Evolutionary conservation across 2,888 invertebrate species (phyloP).

Genomic region (Tridacna gigas): DNA sequence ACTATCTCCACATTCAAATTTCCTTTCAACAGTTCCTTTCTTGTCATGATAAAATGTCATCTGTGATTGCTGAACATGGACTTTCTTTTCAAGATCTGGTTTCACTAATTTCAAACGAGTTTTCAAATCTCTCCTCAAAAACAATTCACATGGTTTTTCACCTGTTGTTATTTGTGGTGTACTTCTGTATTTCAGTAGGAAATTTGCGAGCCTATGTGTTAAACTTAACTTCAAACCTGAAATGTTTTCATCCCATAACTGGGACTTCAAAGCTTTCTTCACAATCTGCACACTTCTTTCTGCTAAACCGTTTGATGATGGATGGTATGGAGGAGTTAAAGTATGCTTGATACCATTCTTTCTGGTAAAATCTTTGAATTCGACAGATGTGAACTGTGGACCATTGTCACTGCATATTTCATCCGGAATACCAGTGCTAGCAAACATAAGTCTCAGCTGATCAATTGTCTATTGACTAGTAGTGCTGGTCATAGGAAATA

Average conservation of each 20-base stretch:
- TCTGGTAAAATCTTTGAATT: conserved; percentile 51
- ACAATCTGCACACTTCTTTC: neutral
- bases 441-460: conserved; percentile 35
- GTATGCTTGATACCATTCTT: conserved; percentile 55
- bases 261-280: neutral
- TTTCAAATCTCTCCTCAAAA: conserved; percentile 39
- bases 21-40: neutral
- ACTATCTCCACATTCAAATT: conserved; percentile 10
- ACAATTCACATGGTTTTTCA: too few relatives aligned
- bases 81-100: conserved; percentile 9
- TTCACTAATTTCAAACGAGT: conserved; percentile 26
- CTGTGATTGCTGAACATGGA: conserved; percentile 5
- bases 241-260: neutral
- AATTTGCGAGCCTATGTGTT: neutral
- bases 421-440: conserved; percentile 40
- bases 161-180: conserved; percentile 44
- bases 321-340: neutral
- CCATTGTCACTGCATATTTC: conserved; percentile 53
- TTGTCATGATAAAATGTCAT: conserved; percentile 19
- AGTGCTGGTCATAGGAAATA: conserved; percentile 26
- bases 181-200: conserved; percentile 8
- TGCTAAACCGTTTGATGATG: neutral
- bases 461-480: too few relatives aligned
- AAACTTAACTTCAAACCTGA: neutral
- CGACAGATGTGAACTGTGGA: conserved; percentile 46